A percentile compares a stretch with the other conserved stretches of the same genome.
Evolutionary conservation across 2,888 invertebrate species (phyloP).

Genomic region (Drosophila rellima): DNA sequence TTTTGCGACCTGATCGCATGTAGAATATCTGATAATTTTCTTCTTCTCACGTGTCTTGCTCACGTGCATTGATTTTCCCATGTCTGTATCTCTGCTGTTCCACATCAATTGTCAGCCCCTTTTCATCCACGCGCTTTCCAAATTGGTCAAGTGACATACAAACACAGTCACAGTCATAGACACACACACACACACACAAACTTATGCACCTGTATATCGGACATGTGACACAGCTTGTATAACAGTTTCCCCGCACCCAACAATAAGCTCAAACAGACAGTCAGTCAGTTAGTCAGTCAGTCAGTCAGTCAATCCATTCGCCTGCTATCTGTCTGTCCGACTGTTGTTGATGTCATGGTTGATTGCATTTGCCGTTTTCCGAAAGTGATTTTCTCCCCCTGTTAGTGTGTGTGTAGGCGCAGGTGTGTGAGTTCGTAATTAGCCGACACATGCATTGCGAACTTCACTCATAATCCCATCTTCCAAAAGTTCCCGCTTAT

Average conservation of each 20-base stretch:
- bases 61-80: conserved; percentile 24
- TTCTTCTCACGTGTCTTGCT: conserved; percentile 28
- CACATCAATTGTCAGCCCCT: conserved; percentile 16
- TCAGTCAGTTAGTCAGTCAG: not conserved
- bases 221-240: conserved; percentile 54
- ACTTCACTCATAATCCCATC: conserved; percentile 9
- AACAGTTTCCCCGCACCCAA: conserved; percentile 12
- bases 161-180: conserved; percentile 14
- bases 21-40: not conserved
- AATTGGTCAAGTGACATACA: conserved; percentile 59
- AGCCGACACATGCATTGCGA: conserved; percentile 39
- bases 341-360: conserved; percentile 41
- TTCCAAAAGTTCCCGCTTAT: not conserved
- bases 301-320: conserved; percentile 17
- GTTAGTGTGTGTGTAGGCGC: not conserved
- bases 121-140: conserved; percentile 39
- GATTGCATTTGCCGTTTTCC: conserved; percentile 53
- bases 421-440: conserved; percentile 18
- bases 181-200: conserved; percentile 10
- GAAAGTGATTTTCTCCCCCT: conserved; percentile 25
- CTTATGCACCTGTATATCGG: conserved; percentile 4
- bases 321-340: conserved; percentile 14
- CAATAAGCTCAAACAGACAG: conserved; percentile 8
- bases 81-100: not conserved
- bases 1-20: not conserved